Conservation (phyloP, 2,888 invertebrate genomes). For the Strigamia transsilvanica region DNA sequence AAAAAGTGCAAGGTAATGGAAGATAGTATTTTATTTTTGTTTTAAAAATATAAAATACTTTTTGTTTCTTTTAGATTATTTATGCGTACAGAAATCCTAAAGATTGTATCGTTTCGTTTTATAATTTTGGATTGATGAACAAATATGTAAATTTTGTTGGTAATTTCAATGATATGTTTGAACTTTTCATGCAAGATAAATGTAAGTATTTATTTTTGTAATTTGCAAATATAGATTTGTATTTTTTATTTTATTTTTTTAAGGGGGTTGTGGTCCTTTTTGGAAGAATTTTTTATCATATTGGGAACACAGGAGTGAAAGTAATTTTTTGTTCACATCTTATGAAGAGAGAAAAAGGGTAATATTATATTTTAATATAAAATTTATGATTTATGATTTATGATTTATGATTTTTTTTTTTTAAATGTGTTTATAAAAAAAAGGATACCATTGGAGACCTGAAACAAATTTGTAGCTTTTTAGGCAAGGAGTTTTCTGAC, state of each 20-base stretch:
- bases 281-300: background rate
- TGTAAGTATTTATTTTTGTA: background rate
- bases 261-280: background rate
- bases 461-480: background rate
- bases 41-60: background rate
- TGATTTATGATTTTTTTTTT: too few species aligned
- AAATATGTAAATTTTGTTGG: slow-evolving; percentile 46
- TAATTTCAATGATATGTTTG: background rate
- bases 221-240: background rate
- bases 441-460: background rate
- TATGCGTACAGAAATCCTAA: slow-evolving; percentile 14
- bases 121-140: slow-evolving; percentile 38
- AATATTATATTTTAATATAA: background rate
- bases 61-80: slow-evolving; percentile 19
- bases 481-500: background rate
- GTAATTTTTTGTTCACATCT: background rate
- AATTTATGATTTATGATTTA: background rate
- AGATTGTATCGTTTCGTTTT: slow-evolving; percentile 24
- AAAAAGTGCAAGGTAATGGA: background rate
- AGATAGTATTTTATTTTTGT: background rate
- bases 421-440: background rate
- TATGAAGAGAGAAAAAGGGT: slow-evolving; percentile 10
- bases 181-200: background rate
- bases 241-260: background rate
- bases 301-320: slow-evolving; percentile 3